Evolutionary conservation across 2,113 vertebrate genomes (phyloP).

Genomic region (Hiodon tergisus): DNA sequence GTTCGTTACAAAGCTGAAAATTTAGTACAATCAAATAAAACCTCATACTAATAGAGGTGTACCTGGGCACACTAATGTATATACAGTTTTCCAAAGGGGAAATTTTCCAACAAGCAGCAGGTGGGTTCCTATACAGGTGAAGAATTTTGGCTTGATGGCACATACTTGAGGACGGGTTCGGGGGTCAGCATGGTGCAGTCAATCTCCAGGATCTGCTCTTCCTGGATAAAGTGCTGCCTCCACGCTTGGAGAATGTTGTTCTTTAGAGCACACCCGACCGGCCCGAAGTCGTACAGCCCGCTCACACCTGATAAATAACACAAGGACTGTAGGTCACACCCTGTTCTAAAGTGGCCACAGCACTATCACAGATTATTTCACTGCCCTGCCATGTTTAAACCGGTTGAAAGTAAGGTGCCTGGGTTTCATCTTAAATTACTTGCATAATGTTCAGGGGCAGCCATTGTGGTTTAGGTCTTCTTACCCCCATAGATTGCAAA

Average conservation of each 20-base stretch:
- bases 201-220: slow-evolving; percentile 96
- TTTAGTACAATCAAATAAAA: too few species aligned
- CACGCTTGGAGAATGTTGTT: slow-evolving; percentile 93
- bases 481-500: slow-evolving; percentile 98
- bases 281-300: slow-evolving; percentile 93
- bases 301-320: slow-evolving; percentile 76
- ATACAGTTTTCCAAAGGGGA: too few species aligned
- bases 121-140: too few species aligned
- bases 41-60: too few species aligned
- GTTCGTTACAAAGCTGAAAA: too few species aligned
- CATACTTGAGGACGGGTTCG: slow-evolving; percentile 87
- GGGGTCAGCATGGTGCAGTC: slow-evolving; percentile 98
- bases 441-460: not conserved
- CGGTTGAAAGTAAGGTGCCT: not conserved
- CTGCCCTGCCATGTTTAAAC: not conserved
- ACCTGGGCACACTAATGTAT: too few species aligned
- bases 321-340: slow-evolving; percentile 1
- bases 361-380: too few species aligned
- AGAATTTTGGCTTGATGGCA: not conserved
- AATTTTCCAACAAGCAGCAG: too few species aligned
- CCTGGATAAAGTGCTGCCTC: slow-evolving; percentile 98
- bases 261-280: slow-evolving; percentile 93
- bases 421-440: not conserved
- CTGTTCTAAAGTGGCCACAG: too few species aligned
- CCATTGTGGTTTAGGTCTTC: not conserved